Evolutionary conservation across 2,113 vertebrate species (phyloP), one percentile per base, ranked within the genome.

Genomic region (Thinocorus orbignyianus): DNA sequence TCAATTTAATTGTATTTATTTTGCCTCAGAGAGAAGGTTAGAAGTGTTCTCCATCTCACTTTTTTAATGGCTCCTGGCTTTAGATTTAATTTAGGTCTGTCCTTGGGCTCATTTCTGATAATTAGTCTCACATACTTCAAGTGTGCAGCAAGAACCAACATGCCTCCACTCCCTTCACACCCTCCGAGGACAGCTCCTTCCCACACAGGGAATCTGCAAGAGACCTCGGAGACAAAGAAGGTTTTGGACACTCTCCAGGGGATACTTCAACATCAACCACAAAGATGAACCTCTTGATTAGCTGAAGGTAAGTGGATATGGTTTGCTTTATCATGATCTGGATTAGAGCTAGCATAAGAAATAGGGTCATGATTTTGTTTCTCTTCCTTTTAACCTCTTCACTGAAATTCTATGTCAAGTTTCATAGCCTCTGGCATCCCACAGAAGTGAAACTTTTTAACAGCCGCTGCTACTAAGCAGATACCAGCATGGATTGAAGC

Each of bases 1-100:
- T 90, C 58, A 30, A 60, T 83, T 88, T 73, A 85, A 92, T 72
- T 83, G 51, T 78, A 91, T 96, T 97, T 95, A 93, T 93, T 95
- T 95, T 94, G 49, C 86, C 91, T 89, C 52, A 39, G 73, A 97
- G 70, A 70, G 30, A 35, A 82, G 23, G 24, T 65, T 86, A 84
- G 80, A 83, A 81, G 48, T 62, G 35, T 69, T 91, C 62, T 83
- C 41, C 31, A 60, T 61, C 49, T 94, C 15, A 26, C 37, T 92
- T 91, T 51, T 94, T 52, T 86, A 94, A 90, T 61, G 80, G 41
- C 35, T 92, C 13, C 71, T 90, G 55, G 55, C 72, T 91, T 95
- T 60, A 51, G 18, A 96, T 83, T 76, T 92, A 71, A 93, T 91
- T 81, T 76, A 82, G 57, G 28, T 82, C 72, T 78, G 48, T 85